Percentiles rank a stretch among this genome's conserved stretches.
These are phyloP conservation scores for Trichomycterus rosablanca DNA, from an alignment of 2,113 vertebrate genomes.

Conservation along the genomic window DNA sequence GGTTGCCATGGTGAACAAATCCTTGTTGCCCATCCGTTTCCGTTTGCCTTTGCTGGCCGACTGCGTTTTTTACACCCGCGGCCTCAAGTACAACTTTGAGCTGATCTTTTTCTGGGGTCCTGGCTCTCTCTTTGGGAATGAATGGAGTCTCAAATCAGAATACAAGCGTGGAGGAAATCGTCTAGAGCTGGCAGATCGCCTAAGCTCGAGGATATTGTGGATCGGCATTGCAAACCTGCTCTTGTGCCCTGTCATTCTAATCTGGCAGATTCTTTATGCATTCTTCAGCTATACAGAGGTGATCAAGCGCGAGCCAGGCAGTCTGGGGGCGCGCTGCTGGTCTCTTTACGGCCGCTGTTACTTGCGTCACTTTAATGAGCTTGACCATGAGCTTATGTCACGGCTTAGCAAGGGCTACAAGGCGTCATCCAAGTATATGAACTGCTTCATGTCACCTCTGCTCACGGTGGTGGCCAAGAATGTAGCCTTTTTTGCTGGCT, in stretches of 20 bases:
- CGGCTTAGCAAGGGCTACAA: slow-evolving; percentile 96
- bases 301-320: slow-evolving; percentile 92
- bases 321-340: slow-evolving; percentile 94
- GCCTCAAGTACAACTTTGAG: slow-evolving; percentile 98
- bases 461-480: slow-evolving; percentile 95
- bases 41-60: slow-evolving; percentile 81
- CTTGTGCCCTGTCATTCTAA: slow-evolving; percentile 91
- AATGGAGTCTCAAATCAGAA: slow-evolving; percentile 92
- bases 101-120: slow-evolving; percentile 97
- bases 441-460: slow-evolving; percentile 93
- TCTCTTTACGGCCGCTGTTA: slow-evolving; percentile 96
- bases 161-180: slow-evolving; percentile 90
- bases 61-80: slow-evolving; percentile 85
- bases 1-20: slow-evolving; percentile 98
- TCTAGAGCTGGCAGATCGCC: slow-evolving; percentile 86
- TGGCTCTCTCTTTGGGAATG: slow-evolving; percentile 92
- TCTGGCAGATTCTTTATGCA: slow-evolving; percentile 97
- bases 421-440: slow-evolving; percentile 97
- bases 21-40: slow-evolving; percentile 88
- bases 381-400: slow-evolving; percentile 93
- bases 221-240: slow-evolving; percentile 95
- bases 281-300: slow-evolving; percentile 98
- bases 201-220: slow-evolving; percentile 92
- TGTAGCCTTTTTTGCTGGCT: slow-evolving; percentile 93
- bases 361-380: slow-evolving; percentile 93